Base-by-base conservation (phyloP, 2,888 invertebrate genomes). In the Spialia ferax region DNA sequence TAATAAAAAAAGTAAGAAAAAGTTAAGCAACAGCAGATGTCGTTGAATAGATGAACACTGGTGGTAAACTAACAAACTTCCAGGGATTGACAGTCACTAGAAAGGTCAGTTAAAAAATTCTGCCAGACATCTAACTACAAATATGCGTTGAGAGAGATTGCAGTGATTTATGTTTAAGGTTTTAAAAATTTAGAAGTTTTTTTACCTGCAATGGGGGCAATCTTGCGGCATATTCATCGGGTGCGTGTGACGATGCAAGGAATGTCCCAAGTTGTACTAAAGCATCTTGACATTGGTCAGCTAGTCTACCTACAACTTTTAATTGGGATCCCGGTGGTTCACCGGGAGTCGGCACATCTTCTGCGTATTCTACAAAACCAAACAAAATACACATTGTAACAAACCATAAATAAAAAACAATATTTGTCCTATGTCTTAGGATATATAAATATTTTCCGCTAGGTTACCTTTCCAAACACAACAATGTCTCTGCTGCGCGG, bases 231-330 rank as follows among this genome's bases (percentile, higher is more conserved):
- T 99, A 99, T 86, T 99, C 99, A 79, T 99, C 99, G 13, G 98
- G 97, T 4, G 98, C 98, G 85, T 99, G 96, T 23, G 98, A 98
- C 22, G 97, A 97, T 0, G 98, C 97, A 73, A 99, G 94, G 91
- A 99, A 99, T 23, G 98, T 98, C 64, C 99, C 99, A 84, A 99
- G 99, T 90, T 99, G 99, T 15, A 99, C 98, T 70, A 99, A 92
- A 0, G 99, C 99, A 86, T 99, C 99, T 88, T 99, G 99, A 85
- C 99, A 99, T 94, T 99, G 97, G 84, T 97, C 97, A 10, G 97
- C 97, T 62, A 97, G 86, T 77, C 97, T 96, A 0, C 97, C 99
- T 45, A 99, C 98, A 48, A 99, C 95, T 91, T 98, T 98, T 65
- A 98, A 90, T 83, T 98, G 97, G 68, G 97, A 97, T 70, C 97